Base-by-base conservation (phyloP, 2,888 invertebrate species). In the Notocelia uddmanniana region DNA sequence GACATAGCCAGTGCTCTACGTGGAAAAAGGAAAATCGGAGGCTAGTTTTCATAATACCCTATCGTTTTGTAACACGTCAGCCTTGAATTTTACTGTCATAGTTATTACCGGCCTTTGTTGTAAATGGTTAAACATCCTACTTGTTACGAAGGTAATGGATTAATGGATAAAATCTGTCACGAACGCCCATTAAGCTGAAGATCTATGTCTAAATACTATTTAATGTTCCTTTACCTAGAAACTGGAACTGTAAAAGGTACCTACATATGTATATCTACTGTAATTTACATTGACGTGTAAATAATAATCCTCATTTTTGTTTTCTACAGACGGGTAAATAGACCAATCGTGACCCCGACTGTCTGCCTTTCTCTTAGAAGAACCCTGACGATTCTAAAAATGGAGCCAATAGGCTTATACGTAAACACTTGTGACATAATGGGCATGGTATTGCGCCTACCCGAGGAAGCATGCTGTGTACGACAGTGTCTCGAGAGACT, bases 71-170 rank as follows among this genome's bases (percentile, higher is more conserved):
- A 64, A 71, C 54, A 18, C 64, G 64, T 50, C 45, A 55, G 59
- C 66, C 71, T 71, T 71, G 66, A 48, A 60, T 70, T 19, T 63
- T 57, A 57, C 63, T 54, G 66, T 71, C 59, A 60, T 60, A 21
- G 54, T 63, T 34, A 71, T 66, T 71, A 59, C 45, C 66, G 54
- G 45, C 66, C 66, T 67, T 67, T 71, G 66, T 67, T 59, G 45
- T 34, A 23, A 54, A 66, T 67, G 45, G 59, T 45, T 31, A 67
- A 41, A 45, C 70, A 70, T 66, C 59, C 58, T 21, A 64, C 54
- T 64, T 70, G 48, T 70, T 52, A 70, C 58, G 59, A n/a, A 19
- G 13, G 50, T 50, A 31, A 9, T 23, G 45, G 45, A 45, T 37
- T 37, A 70, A 50, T 70, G 26, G 50, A 66, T 59, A 21, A 41